These are phyloP conservation scores for Thamnophis sirtalis DNA, from an alignment of 2,113 vertebrate genomes.

Conservation along the genomic window DNA sequence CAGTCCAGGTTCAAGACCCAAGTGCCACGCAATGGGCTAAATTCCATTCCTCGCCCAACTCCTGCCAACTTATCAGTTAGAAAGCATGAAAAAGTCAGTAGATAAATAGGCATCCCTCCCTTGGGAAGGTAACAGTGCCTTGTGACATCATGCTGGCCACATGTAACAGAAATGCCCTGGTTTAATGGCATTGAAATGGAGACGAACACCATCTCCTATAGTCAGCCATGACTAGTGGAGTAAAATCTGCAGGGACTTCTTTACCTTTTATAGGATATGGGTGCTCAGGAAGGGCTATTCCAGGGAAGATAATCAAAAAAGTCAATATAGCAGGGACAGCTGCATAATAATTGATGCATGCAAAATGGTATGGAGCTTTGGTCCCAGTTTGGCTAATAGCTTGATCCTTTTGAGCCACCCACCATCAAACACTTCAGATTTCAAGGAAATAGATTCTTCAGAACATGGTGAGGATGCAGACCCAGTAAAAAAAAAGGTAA, in stretches of 20 bases:
- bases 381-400: background rate
- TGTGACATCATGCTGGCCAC: background rate
- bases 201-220: background rate
- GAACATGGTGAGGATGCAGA: background rate
- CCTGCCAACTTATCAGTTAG: background rate
- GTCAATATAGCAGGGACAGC: background rate
- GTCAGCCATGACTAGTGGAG: background rate
- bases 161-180: background rate
- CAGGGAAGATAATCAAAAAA: background rate
- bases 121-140: background rate
- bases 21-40: background rate
- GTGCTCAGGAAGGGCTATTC: background rate
- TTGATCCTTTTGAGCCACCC: background rate
- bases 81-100: background rate
- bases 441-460: background rate
- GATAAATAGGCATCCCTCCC: background rate
- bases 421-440: background rate
- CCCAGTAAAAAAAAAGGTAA: background rate
- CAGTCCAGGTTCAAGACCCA: background rate
- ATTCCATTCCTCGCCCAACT: background rate
- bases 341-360: background rate
- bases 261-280: background rate
- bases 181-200: background rate
- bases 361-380: background rate
- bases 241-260: background rate